Conservation (phyloP, 2,888 invertebrate genomes). For the Pterostichus madidus region DNA sequence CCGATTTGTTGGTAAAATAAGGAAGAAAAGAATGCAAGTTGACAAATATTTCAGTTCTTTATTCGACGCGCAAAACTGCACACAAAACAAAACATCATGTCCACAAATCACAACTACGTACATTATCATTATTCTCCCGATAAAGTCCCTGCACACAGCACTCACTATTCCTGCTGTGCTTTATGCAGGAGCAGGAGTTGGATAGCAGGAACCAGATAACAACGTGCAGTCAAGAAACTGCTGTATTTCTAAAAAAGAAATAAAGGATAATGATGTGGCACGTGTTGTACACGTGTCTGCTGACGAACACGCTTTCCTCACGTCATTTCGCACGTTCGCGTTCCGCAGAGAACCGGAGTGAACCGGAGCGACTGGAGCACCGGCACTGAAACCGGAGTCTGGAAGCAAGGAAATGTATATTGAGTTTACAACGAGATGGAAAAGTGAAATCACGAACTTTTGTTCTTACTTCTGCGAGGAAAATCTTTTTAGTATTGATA, state of each 20-base stretch:
- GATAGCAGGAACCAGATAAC: conserved; percentile 24
- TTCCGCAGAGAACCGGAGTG: conserved; percentile 6
- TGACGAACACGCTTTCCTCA: conserved; percentile 59
- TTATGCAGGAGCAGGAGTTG: not conserved
- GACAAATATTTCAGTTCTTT: not conserved
- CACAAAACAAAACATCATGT: conserved; percentile 19
- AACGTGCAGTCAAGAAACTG: conserved; percentile 53
- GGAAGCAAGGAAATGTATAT: conserved; percentile 28
- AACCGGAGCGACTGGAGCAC: conserved; percentile 15
- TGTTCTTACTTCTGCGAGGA: too few species aligned
- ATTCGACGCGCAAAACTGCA: too few species aligned
- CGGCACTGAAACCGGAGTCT: conserved; percentile 11
- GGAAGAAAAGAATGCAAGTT: not conserved
- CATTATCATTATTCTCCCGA: conserved; percentile 43
- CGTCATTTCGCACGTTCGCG: conserved; percentile 45
- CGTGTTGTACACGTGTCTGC: conserved; percentile 55
- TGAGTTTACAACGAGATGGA: conserved; percentile 18
- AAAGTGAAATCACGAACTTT: not conserved
- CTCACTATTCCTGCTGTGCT: conserved; percentile 9
- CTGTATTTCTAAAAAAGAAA: conserved; percentile 53
- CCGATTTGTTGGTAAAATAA: too few species aligned
- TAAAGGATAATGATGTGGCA: conserved; percentile 62
- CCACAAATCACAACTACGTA: conserved; percentile 40
- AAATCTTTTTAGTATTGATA: not conserved
- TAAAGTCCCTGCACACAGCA: conserved; percentile 10